Evolutionary conservation across 2,888 invertebrate genomes (phyloP), one percentile per base, ranked within the genome.

Genomic region (Meta bourneti): DNA sequence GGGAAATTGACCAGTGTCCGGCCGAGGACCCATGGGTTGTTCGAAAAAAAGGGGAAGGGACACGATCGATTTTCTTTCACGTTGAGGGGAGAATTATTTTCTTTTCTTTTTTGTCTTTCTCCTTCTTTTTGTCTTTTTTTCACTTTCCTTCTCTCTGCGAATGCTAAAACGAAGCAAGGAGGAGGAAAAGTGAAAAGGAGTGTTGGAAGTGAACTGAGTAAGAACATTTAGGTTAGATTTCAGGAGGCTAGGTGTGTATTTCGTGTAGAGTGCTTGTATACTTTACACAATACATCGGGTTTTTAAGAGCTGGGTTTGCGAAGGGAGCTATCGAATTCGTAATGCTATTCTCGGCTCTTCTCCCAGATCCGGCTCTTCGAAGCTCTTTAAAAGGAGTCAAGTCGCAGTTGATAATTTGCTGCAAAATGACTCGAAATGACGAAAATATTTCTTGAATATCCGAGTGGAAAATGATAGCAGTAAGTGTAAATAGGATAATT

Each of bases 1-100:
- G 89, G 85, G 92, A 92, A 92, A 89, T 89, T 92, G 92, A 89
- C 92, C 92, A 86, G 92, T 92, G 92, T 92, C 92, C 89, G 84
- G 92, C 74, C 49, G 51, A 54, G 92, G 81, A 74, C 92, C 81
- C 89, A 77, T 20, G 85, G 85, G 89, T 80, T 49, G 80, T 77
- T 70, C 81, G 82, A 72, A 82, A 80, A 51, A 81, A 52, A 80
- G 85, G 79, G 77, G 90, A 77, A 86, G 71, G 74, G 78, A 83
- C 70, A 54, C 83, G 82, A 89, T 91, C 91, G 91, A 91, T 91
- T 91, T 87, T 81, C 78, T 90, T 85, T 80, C 81, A 80, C 74
- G 86, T 70, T 87, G 77, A 87, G 81, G 82, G 88, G 74, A 75
- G 72, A 80, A 86, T 79, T 78, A 34, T 71, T 87, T 80, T 72